A percentile compares a stretch with the other conserved stretches of the same genome.
Evolutionary conservation across 2,888 invertebrate species (phyloP).

Genomic region (Pterostichus niger): DNA sequence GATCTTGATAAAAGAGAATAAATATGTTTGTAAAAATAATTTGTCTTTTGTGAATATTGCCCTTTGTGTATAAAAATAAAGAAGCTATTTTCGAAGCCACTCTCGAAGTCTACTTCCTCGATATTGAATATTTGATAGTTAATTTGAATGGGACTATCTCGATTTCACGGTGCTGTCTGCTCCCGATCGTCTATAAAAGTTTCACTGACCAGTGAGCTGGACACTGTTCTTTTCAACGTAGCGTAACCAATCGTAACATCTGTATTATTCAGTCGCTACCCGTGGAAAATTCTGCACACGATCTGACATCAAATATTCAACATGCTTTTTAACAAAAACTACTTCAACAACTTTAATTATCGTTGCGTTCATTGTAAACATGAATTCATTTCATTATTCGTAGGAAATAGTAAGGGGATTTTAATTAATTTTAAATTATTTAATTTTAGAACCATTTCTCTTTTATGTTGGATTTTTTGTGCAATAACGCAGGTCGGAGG

Average conservation of each 20-base stretch:
- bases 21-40: neutral
- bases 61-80: neutral
- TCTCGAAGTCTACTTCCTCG: neutral
- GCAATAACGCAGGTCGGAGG: too few species aligned
- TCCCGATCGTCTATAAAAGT: slow-evolving; percentile 32
- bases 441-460: too few species aligned
- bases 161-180: slow-evolving; percentile 30
- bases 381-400: too few species aligned
- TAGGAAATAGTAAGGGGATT: too few species aligned
- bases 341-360: too few species aligned
- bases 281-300: slow-evolving; percentile 8
- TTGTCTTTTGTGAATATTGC: neutral
- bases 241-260: slow-evolving; percentile 25
- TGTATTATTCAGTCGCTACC: slow-evolving; percentile 34
- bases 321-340: too few species aligned
- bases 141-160: slow-evolving; percentile 50
- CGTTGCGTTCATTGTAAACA: too few species aligned
- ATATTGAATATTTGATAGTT: slow-evolving; percentile 52
- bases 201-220: slow-evolving; percentile 40
- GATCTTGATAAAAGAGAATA: too few species aligned
- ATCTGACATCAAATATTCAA: slow-evolving; percentile 14
- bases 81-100: neutral
- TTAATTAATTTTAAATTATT: too few species aligned
- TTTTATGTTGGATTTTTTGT: too few species aligned
- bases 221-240: slow-evolving; percentile 7